Percentiles rank a stretch among this genome's conserved stretches.
Evolutionary conservation across 2,797 vertebrate genomes (phyloP).

Genomic region (Betta splendens): DNA sequence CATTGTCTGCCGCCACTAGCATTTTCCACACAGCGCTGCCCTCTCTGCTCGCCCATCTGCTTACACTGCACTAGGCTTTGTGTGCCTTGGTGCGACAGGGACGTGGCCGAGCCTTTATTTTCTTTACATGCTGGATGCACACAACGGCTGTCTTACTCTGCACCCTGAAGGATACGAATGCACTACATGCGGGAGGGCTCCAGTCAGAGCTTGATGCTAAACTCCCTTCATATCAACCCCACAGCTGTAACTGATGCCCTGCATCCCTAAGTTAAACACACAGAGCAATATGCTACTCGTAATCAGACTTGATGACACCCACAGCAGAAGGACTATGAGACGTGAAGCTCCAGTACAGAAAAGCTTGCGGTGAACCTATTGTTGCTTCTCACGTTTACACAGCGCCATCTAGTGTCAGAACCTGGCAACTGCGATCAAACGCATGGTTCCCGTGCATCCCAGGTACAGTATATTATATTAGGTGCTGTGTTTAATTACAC

Average conservation of each 20-base stretch:
- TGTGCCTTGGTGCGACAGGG: constrained; percentile 56
- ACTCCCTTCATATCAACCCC: no score
- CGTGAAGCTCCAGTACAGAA: background rate
- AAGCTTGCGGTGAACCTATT: background rate
- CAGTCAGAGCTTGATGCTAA: no score
- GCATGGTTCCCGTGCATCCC: no score
- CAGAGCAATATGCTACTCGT: background rate
- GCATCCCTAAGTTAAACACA: background rate
- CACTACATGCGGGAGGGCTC: background rate
- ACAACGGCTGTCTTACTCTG: constrained; percentile 39
- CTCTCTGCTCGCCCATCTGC: constrained; percentile 73
- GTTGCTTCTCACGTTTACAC: constrained; percentile 3
- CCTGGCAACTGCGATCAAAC: background rate
- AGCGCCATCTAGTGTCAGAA: constrained; percentile 63
- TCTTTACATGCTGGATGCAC: constrained; percentile 49
- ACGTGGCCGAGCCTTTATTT: constrained; percentile 49
- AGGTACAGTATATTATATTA: no score
- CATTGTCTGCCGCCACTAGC: constrained; percentile 78
- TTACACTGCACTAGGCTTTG: constrained; percentile 83
- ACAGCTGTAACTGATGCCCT: background rate
- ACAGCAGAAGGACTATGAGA: background rate
- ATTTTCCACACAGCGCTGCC: constrained; percentile 77
- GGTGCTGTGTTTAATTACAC: constrained; percentile 68
- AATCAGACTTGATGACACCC: constrained; percentile 1
- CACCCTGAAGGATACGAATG: constrained; percentile 31